Evolutionary conservation across 2,888 invertebrate genomes (phyloP), one percentile per base, ranked within the genome.

Genomic region (Meiosimyza decipiens): DNA sequence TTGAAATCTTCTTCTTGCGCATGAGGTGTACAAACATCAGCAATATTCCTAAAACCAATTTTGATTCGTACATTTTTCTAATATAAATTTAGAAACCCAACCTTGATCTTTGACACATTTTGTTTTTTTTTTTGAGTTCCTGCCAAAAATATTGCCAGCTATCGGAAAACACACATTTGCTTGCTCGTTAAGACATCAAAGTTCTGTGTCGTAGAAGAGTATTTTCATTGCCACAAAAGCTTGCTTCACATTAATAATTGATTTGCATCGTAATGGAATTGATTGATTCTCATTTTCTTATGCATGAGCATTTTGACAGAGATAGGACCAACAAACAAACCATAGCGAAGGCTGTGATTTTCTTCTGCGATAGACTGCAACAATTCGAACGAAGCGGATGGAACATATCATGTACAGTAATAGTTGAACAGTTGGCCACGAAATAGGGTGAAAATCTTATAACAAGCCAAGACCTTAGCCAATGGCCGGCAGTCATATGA

Each of bases 231-330:
- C 64, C 64, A 50, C 54, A 60, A 74, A 77, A 75, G 76, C 74
- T 79, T 76, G 78, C 75, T 82, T 78, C 77, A 77, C 80, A 81
- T 83, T 77, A 83, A 84, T 82, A 81, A 82, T 84, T 82, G 82
- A 83, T 80, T 82, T 79, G 80, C 79, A 81, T 80, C 80, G 81
- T 81, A 83, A 84, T 80, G 79, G 79, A 82, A 83, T 82, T 83
- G 84, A 83, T 84, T 83, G 84, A 83, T 82, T 81, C 64, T n/a
- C 50, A 64, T 64, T 50, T 64, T 50, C 64, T 49, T 16, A 12
- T 16, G n/a, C 50, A 9, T 18, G 9, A 47, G 18, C 57, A 57
- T 57, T 57, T 28, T n/a, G 11, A 3, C 22, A 15, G 15, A 22
- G 5, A 33, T n/a, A 62, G 33, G 5, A 62, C 60, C 60, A 28